Evolutionary conservation across 2,797 vertebrate species (phyloP).

Genomic region (Manis javanica): DNA sequence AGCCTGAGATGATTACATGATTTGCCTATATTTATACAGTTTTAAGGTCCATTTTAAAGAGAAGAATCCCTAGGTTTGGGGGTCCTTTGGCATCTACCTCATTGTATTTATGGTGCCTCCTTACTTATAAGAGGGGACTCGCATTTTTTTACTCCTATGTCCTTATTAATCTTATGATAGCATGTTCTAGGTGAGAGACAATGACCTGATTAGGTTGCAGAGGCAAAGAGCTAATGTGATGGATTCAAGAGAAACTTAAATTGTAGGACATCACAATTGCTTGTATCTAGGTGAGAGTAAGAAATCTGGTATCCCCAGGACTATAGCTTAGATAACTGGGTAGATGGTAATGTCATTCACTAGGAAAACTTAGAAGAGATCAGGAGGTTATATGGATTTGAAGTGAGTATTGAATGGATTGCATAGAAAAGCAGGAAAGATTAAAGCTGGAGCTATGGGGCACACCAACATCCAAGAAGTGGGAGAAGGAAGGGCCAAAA

Average conservation of each 20-base stretch:
- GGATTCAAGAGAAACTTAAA: neutral
- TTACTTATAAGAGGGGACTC: neutral
- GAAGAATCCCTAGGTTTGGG: neutral
- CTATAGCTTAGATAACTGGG: neutral
- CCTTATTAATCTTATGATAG: constrained; percentile 6
- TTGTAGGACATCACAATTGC: neutral
- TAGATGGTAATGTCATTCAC: neutral
- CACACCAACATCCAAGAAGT: neutral
- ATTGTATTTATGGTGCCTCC: neutral
- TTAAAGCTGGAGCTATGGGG: neutral
- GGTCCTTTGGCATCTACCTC: neutral
- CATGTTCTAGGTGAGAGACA: neutral
- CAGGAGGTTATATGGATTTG: neutral
- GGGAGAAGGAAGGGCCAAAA: neutral
- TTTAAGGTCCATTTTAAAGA: constrained; percentile 12
- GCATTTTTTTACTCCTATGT: neutral
- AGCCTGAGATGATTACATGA: neutral
- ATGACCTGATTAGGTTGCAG: neutral
- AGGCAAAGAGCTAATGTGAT: neutral
- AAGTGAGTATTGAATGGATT: neutral
- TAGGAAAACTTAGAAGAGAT: neutral
- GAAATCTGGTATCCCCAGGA: neutral
- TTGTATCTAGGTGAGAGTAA: neutral
- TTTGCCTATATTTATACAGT: neutral
- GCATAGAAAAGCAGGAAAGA: neutral